A percentile compares a stretch with the other conserved stretches of the same genome.
These are phyloP conservation scores for Muscicapa adusta DNA, from an alignment of 2,113 vertebrate genomes.

Conservation along the genomic window DNA sequence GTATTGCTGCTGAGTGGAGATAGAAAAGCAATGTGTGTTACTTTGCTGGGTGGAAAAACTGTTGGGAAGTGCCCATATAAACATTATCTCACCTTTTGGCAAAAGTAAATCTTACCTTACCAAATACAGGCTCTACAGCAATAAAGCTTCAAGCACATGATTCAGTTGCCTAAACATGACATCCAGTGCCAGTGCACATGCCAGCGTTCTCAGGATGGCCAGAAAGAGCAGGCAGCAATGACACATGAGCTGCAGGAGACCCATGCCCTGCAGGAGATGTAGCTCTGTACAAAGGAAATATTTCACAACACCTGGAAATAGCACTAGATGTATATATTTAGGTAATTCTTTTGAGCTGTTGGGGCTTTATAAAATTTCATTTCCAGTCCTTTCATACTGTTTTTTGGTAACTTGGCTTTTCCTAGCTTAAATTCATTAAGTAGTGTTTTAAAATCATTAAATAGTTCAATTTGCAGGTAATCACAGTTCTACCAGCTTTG, in stretches of 20 bases:
- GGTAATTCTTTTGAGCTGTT: neutral
- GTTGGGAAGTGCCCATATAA: neutral
- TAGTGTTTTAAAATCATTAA: neutral
- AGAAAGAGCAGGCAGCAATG: neutral
- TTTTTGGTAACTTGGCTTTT: neutral
- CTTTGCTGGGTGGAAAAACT: neutral
- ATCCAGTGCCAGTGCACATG: neutral
- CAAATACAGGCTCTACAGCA: neutral
- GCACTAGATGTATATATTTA: neutral
- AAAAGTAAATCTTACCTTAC: neutral
- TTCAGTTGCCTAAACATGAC: neutral
- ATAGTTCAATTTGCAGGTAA: neutral
- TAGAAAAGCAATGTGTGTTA: neutral
- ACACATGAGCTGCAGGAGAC: neutral
- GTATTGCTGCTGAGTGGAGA: neutral
- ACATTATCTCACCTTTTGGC: neutral
- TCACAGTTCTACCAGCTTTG: neutral
- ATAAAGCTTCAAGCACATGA: neutral
- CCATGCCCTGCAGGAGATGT: neutral
- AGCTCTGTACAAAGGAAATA: neutral
- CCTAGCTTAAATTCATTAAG: neutral
- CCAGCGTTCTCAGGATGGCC: neutral
- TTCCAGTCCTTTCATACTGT: neutral
- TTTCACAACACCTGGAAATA: neutral
- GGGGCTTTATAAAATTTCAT: neutral